Evolutionary conservation across 2,888 invertebrate species (phyloP).

Genomic region (Griposia aprilina): DNA sequence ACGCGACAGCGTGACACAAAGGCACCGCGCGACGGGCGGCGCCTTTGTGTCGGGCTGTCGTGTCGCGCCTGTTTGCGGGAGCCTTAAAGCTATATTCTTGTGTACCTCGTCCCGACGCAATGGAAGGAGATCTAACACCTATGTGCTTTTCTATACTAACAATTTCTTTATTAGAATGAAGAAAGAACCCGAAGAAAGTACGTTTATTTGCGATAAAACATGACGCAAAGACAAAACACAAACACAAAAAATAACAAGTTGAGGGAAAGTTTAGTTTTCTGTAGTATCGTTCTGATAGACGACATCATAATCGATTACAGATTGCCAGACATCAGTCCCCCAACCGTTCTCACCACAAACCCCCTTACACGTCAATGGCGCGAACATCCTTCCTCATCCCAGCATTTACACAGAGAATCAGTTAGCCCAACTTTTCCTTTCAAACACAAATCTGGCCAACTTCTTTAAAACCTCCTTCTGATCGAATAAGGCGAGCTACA

Average conservation of each 20-base stretch:
- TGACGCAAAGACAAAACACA: too few species aligned
- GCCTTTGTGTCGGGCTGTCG: too few species aligned
- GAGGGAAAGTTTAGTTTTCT: not conserved
- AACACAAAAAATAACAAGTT: too few species aligned
- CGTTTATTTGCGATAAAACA: too few species aligned
- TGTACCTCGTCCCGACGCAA: not conserved
- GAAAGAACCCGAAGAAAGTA: too few species aligned
- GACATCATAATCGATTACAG: not conserved
- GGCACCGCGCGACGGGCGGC: too few species aligned
- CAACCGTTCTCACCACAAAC: conserved; percentile 6
- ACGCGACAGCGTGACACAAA: too few species aligned
- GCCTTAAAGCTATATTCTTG: not conserved
- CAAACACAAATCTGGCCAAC: conserved; percentile 29
- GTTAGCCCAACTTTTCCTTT: conserved; percentile 13
- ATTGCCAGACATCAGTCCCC: not conserved
- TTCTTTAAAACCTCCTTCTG: conserved; percentile 12
- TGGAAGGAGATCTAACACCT: not conserved
- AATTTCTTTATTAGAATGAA: not conserved
- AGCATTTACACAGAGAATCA: not conserved
- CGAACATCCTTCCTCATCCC: not conserved
- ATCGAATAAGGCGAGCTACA: conserved; percentile 38
- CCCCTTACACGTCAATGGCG: not conserved
- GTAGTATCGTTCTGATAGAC: too few species aligned
- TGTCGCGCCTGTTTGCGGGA: too few species aligned
- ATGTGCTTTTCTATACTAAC: not conserved